phyloP scores from a whole-genome alignment of 2,888 invertebrate species.

The Sphecodes monilicornis region DNA sequence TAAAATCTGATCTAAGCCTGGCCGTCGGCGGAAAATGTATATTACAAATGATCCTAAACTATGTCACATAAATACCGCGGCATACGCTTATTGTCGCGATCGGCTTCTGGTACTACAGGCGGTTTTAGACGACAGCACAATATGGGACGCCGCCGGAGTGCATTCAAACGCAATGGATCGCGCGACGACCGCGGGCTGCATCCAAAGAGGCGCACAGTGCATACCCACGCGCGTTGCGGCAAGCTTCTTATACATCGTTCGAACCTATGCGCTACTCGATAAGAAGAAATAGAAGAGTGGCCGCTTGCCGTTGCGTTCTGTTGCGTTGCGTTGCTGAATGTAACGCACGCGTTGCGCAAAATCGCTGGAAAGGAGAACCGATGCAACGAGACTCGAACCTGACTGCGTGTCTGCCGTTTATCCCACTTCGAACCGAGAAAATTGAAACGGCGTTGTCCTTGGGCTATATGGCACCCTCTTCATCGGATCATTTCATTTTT shows the following conservation, averaged over 20 bases:
- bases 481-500: not conserved
- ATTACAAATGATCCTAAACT: constrained; percentile 53
- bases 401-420: not conserved
- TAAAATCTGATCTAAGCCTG: constrained; percentile 21
- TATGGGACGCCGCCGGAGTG: constrained; percentile 44
- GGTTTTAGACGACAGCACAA: constrained; percentile 38
- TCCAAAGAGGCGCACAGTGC: not conserved
- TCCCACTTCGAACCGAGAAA: not conserved
- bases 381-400: constrained; percentile 19
- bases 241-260: constrained; percentile 21
- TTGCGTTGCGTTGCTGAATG: not conserved
- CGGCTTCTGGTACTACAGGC: constrained; percentile 50
- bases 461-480: not conserved
- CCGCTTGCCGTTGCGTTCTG: not conserved
- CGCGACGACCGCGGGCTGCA: constrained; percentile 13
- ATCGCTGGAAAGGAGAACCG: constrained; percentile 11
- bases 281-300: constrained; percentile 30
- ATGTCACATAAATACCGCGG: constrained; percentile 55
- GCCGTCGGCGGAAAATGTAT: constrained; percentile 22
- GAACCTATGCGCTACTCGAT: constrained; percentile 28
- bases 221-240: constrained; percentile 38
- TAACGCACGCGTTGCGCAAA: constrained; percentile 32
- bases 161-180: constrained; percentile 43
- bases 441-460: not conserved
- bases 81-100: constrained; percentile 35